phyloP scores from a whole-genome alignment of 35 echinoderm and acorn worm genomes.

The Strongylocentrotus purpuratus region DNA sequence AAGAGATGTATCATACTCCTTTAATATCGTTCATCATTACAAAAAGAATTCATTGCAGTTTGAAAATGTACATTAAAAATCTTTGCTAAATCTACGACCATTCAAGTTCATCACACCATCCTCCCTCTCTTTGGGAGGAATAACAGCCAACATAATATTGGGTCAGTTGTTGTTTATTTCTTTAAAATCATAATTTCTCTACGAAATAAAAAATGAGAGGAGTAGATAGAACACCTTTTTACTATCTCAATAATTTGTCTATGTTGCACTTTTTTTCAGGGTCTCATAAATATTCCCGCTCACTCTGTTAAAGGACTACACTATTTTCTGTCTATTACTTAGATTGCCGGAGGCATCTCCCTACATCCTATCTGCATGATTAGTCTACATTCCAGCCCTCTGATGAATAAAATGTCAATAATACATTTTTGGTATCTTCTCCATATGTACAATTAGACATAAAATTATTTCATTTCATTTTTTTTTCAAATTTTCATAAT shows the following conservation, averaged over 20 bases:
- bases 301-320: conserved; percentile 32
- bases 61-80: conserved; percentile 20
- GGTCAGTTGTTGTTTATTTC: neutral
- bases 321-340: conserved; percentile 31
- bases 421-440: conserved; percentile 57
- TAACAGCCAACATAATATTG: neutral
- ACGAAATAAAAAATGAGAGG: conserved; percentile 8
- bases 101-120: neutral
- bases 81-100: neutral
- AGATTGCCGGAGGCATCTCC: conserved; percentile 5
- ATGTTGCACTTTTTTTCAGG: conserved; percentile 41
- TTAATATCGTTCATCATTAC: conserved; percentile 3
- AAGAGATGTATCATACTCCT: neutral
- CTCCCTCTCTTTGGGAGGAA: neutral
- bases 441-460: conserved; percentile 53
- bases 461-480: conserved; percentile 37
- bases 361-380: conserved; percentile 23
- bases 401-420: conserved; percentile 54
- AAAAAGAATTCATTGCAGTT: conserved; percentile 9
- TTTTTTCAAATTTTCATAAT: conserved; percentile 28
- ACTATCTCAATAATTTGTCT: neutral
- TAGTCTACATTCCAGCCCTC: conserved; percentile 50
- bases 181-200: neutral
- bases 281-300: conserved; percentile 23
- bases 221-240: neutral